Conservation (phyloP, 35 echinoderm and acorn worm genomes). For the Apostichopus japonicus region DNA sequence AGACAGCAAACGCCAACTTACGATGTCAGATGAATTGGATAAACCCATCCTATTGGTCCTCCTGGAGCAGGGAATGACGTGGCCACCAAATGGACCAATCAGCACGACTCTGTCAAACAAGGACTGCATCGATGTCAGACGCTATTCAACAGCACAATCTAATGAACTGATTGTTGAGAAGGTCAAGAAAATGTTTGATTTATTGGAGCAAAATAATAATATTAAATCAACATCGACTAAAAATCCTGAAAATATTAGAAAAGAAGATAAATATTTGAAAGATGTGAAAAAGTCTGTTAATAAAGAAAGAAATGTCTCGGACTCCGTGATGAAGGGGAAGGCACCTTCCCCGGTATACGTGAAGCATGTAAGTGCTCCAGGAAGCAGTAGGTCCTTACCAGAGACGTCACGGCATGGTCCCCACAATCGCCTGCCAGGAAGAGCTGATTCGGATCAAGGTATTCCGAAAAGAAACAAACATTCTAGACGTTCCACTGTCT, state of each 20-base stretch:
- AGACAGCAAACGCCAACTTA: slow-evolving; percentile 83
- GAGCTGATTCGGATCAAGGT: slow-evolving; percentile 19
- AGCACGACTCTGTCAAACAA: slow-evolving; percentile 81
- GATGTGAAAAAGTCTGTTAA: neutral
- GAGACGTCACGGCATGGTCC: neutral
- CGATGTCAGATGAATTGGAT: slow-evolving; percentile 67
- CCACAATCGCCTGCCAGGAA: neutral
- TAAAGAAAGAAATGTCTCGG: neutral
- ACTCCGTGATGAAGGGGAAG: neutral
- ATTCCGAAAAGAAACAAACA: slow-evolving; percentile 22
- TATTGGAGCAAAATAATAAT: slow-evolving; percentile 20
- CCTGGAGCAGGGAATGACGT: slow-evolving; percentile 68
- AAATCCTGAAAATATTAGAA: neutral
- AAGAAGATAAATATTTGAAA: neutral
- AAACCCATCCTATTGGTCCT: slow-evolving; percentile 79
- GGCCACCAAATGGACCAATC: slow-evolving; percentile 84
- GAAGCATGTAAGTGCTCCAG: slow-evolving; percentile 9
- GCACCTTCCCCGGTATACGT: slow-evolving; percentile 14
- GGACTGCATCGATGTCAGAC: slow-evolving; percentile 85
- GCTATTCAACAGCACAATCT: neutral
- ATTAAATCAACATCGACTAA: neutral
- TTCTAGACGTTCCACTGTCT: neutral
- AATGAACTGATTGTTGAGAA: slow-evolving; percentile 72
- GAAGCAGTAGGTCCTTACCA: slow-evolving; percentile 3
- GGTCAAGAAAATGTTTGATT: slow-evolving; percentile 40